Evolutionary conservation across 2,797 vertebrate genomes (phyloP).

Genomic region (Columba guinea): DNA sequence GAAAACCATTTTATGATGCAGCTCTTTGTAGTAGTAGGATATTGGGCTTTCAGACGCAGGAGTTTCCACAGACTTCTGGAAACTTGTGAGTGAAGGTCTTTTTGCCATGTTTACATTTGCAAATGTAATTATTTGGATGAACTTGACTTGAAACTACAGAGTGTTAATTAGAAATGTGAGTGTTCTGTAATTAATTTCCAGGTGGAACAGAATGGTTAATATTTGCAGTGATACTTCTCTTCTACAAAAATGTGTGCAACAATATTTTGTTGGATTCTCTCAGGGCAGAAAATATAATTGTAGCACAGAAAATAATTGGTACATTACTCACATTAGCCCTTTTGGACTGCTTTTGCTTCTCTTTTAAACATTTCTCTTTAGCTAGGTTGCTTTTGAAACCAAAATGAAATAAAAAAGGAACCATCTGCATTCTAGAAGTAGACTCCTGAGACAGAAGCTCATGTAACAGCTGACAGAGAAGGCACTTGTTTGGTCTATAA

Average conservation of each 20-base stretch:
- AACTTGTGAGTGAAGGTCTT: background rate
- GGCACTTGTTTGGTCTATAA: background rate
- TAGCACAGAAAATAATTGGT: conserved; percentile 51
- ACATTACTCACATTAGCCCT: conserved; percentile 28
- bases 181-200: background rate
- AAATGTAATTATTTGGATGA: background rate
- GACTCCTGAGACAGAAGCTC: background rate
- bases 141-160: background rate
- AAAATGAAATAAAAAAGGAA: background rate
- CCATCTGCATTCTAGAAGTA: background rate
- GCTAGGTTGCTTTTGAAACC: conserved; percentile 17
- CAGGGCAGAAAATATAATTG: conserved; percentile 49
- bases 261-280: conserved; percentile 36
- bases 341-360: conserved; percentile 26
- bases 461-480: background rate
- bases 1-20: background rate
- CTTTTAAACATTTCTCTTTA: background rate
- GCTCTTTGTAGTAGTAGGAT: background rate
- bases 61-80: background rate
- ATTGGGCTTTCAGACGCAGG: background rate
- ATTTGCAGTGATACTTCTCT: background rate
- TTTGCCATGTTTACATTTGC: background rate
- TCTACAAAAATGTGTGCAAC: background rate
- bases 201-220: background rate
- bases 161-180: background rate